These are phyloP conservation scores for Bradysia coprophila DNA, from an alignment of 1,140 invertebrate genomes.

Conservation along the genomic window DNA sequence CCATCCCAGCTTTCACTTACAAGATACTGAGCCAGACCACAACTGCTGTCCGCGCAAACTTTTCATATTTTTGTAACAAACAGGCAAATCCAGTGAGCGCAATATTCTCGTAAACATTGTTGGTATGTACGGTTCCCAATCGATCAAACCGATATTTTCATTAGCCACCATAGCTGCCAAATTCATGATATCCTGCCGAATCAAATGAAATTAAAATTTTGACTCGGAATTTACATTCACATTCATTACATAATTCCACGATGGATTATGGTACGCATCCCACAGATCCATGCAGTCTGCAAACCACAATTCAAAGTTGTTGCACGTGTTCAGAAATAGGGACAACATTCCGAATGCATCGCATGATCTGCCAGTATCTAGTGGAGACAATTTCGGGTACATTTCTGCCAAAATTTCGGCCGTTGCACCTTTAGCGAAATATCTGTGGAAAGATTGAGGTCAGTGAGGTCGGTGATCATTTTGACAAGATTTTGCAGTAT, in stretches of 20 bases:
- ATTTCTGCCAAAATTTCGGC: slow-evolving; percentile 77
- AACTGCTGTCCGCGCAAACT: slow-evolving; percentile 6
- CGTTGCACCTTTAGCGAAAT: slow-evolving; percentile 56
- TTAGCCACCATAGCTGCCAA: slow-evolving; percentile 54
- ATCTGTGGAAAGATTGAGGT: slow-evolving; percentile 17
- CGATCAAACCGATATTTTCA: slow-evolving; percentile 63
- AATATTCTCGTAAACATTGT: slow-evolving; percentile 67
- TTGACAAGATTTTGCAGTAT: not conserved
- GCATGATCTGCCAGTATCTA: slow-evolving; percentile 36
- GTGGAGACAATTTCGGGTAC: slow-evolving; percentile 53
- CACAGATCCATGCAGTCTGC: slow-evolving; percentile 64
- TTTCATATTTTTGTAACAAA: slow-evolving; percentile 43
- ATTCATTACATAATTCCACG: too few species aligned
- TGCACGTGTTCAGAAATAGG: slow-evolving; percentile 47
- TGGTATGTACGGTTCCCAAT: slow-evolving; percentile 71
- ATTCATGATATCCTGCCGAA: slow-evolving; percentile 42
- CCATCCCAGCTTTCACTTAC: not conserved
- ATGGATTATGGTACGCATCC: slow-evolving; percentile 50
- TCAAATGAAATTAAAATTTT: slow-evolving; percentile 6
- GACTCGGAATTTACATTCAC: not conserved
- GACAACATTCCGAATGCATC: slow-evolving; percentile 43
- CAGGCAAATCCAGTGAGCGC: slow-evolving; percentile 57
- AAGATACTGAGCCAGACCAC: not conserved
- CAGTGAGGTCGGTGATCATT: not conserved
- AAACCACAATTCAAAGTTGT: slow-evolving; percentile 65